Conservation (phyloP, 1,140 invertebrate genomes). For the Vanessa tameamea region DNA sequence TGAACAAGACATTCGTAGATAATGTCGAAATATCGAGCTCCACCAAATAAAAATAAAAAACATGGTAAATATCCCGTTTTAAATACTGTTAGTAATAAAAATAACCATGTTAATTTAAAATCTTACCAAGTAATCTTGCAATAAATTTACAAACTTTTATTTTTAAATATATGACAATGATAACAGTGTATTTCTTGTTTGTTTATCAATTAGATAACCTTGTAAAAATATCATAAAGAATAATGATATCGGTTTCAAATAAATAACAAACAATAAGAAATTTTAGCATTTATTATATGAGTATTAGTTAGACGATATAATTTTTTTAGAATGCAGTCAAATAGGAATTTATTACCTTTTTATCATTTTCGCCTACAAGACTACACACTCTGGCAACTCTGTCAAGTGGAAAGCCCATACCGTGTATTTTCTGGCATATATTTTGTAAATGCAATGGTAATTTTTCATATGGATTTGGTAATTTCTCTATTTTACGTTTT, state of each 20-base stretch:
- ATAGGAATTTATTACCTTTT: constrained; percentile 85
- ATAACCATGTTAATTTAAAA: no score
- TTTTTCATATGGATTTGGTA: constrained; percentile 80
- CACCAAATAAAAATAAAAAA: no score
- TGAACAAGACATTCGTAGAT: no score
- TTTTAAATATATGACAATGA: background rate
- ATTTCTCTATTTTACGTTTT: constrained; percentile 52
- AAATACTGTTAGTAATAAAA: no score
- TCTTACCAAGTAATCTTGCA: background rate
- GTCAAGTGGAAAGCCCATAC: constrained; percentile 92
- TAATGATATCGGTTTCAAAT: background rate
- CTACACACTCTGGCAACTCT: constrained; percentile 88
- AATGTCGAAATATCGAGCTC: no score
- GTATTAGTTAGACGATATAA: no score
- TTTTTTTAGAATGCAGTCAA: background rate
- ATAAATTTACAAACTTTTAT: background rate
- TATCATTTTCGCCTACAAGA: constrained; percentile 89
- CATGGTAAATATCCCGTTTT: no score
- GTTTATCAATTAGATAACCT: constrained; percentile 9
- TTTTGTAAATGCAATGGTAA: constrained; percentile 83
- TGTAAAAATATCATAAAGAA: constrained; percentile 10
- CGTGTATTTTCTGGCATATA: constrained; percentile 86
- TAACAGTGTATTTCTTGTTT: background rate
- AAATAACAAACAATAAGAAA: constrained; percentile 5
- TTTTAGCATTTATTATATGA: background rate